These are phyloP conservation scores for Drosophila multiciliata DNA, from an alignment of 2,888 invertebrate species.

Conservation along the genomic window DNA sequence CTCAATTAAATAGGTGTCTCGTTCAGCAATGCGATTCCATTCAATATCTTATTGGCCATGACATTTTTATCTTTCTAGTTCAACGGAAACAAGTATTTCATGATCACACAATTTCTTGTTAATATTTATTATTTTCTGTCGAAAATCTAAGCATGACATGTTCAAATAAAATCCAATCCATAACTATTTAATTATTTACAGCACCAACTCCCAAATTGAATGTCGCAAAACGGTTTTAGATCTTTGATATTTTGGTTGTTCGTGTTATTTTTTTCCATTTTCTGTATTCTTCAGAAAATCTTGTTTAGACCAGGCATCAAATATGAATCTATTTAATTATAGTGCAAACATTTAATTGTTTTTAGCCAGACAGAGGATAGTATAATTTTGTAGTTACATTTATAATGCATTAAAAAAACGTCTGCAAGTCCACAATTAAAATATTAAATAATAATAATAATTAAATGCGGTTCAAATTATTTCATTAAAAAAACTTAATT, in stretches of 20 bases:
- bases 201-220: neutral
- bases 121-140: neutral
- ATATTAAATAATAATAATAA: too few species aligned
- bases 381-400: neutral
- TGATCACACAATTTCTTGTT: neutral
- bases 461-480: too few species aligned
- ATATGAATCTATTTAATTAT: neutral
- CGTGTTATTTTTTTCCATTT: neutral
- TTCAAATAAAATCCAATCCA: neutral
- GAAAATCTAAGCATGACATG: neutral
- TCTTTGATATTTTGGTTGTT: neutral
- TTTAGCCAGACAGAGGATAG: neutral
- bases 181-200: neutral
- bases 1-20: constrained; percentile 5
- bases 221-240: neutral
- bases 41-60: neutral
- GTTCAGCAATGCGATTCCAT: neutral
- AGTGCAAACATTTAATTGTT: neutral
- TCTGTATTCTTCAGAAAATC: neutral
- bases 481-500: too few species aligned
- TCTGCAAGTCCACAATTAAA: too few species aligned
- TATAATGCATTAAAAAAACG: too few species aligned
- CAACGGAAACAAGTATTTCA: neutral
- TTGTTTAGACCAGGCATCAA: neutral
- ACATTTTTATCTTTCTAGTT: neutral